Percentiles rank a stretch among this genome's conserved stretches.
Evolutionary conservation across 2,888 invertebrate species (phyloP).

Genomic region (Psococerastis gibbosa): DNA sequence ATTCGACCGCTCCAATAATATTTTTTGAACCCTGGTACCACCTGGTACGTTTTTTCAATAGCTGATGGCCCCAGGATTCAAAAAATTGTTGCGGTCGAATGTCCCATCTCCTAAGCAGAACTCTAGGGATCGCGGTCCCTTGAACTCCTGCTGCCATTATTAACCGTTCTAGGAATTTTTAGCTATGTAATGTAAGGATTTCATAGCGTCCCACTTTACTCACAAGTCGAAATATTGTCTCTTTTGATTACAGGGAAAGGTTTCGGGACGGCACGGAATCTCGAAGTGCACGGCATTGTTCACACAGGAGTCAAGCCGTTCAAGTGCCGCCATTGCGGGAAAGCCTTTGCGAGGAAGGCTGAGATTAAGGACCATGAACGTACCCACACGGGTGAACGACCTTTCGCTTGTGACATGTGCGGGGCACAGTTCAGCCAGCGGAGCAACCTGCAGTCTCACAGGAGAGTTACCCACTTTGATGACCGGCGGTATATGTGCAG

Average conservation of each 20-base stretch:
- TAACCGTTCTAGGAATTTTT: too few relatives aligned
- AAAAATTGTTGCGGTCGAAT: too few relatives aligned
- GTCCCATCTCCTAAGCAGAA: too few relatives aligned
- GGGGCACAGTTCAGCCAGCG: slow-evolving; percentile 46
- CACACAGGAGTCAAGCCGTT: slow-evolving; percentile 57
- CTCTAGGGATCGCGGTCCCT: too few relatives aligned
- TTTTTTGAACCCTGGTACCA: too few relatives aligned
- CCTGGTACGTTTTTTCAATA: too few relatives aligned
- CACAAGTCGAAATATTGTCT: too few relatives aligned
- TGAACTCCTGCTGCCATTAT: too few relatives aligned
- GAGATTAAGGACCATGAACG: slow-evolving; percentile 66
- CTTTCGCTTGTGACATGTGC: slow-evolving; percentile 60
- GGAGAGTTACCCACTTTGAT: slow-evolving; percentile 56
- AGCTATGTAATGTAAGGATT: too few relatives aligned
- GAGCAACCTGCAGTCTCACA: slow-evolving; percentile 63
- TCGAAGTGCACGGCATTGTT: slow-evolving; percentile 59
- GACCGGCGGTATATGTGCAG: slow-evolving; percentile 52
- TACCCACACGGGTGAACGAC: slow-evolving; percentile 64
- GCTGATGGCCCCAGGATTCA: too few relatives aligned
- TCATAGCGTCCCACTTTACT: too few relatives aligned
- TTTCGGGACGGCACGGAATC: slow-evolving; percentile 56
- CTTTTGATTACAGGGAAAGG: slow-evolving; percentile 45
- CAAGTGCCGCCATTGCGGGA: slow-evolving; percentile 47
- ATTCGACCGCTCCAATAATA: too few relatives aligned
- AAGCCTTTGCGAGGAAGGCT: slow-evolving; percentile 54